phyloP scores from a whole-genome alignment of 2,797 vertebrate genomes.

The Taeniopygia guttata region DNA sequence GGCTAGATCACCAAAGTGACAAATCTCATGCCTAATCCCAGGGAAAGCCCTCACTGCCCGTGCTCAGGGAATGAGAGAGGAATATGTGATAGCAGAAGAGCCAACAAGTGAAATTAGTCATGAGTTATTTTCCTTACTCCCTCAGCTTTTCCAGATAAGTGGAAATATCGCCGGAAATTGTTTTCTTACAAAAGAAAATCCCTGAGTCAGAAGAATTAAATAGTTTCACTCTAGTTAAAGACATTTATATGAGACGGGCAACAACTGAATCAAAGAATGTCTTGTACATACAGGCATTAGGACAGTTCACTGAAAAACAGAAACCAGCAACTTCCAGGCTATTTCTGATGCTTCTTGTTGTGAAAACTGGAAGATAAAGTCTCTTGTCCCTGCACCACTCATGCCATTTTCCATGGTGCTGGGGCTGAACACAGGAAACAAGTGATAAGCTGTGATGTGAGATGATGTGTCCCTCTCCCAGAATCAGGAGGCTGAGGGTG shows the following conservation, averaged over 20 bases:
- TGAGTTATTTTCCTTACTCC: background rate
- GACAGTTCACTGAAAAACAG: background rate
- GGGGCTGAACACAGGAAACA: background rate
- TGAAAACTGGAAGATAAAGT: background rate
- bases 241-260: background rate
- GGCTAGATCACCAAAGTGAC: background rate
- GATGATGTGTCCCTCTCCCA: background rate
- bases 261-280: background rate
- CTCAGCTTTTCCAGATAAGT: background rate
- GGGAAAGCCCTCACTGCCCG: background rate
- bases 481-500: background rate
- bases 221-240: background rate
- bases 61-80: background rate
- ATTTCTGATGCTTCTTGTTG: background rate
- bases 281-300: background rate
- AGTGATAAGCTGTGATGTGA: background rate
- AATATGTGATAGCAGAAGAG: background rate
- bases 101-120: background rate
- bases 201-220: background rate
- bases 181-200: background rate
- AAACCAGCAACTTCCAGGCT: background rate
- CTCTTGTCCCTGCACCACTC: background rate
- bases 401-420: background rate
- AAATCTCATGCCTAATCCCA: background rate
- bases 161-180: background rate